Base-by-base conservation (phyloP, 2,888 invertebrate genomes). In the Himalopsyche tibetana region DNA sequence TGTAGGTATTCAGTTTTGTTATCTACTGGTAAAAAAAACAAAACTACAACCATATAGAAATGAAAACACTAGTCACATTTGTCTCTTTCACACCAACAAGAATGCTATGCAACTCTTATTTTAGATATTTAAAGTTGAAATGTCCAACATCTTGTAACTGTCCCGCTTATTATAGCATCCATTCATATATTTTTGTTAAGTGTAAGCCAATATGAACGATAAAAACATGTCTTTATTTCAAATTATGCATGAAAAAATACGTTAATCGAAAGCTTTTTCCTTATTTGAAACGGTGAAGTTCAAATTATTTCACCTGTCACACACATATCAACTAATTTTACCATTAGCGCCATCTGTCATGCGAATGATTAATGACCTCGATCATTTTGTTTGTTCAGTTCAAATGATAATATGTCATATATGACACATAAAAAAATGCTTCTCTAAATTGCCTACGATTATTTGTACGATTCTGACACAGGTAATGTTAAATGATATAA, bases 271-370 rank as follows among this genome's bases (percentile, higher is more conserved):
- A 63, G 19, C 11, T 2, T 8, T 6, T 63, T 63, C 28, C 11
- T 19, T 28, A 28, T 63, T 63, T n/a, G n/a, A 63, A 19, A 63
- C 19, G 63, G 63, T 63, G 63, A 63, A 63, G 80, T 38, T 80
- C 38, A n/a, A 38, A 80, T 80, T n/a, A 83, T 56, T 28, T 56
- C 17, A 55, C 36, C 83, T 56, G 83, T 56, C 55, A 56, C 55
- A 56, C 19, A 63, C 28, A 63, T 56, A 83, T 83, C 83, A 83
- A 83, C 63, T 83, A 83, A 28, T 83, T 55, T 38, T 15, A 83
- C 83, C 56, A 83, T 83, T 56, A 83, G 55, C 28, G 17, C 83
- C 40, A 55, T 56, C 83, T 40, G 83, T 55, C 56, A 56, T 36
- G 55, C 28, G 36, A 55, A 83, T 83, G 83, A 83, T 83, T 28